These are phyloP conservation scores for Oreochromis tanganicae DNA, from an alignment of 2,113 vertebrate species.

Conservation along the genomic window DNA sequence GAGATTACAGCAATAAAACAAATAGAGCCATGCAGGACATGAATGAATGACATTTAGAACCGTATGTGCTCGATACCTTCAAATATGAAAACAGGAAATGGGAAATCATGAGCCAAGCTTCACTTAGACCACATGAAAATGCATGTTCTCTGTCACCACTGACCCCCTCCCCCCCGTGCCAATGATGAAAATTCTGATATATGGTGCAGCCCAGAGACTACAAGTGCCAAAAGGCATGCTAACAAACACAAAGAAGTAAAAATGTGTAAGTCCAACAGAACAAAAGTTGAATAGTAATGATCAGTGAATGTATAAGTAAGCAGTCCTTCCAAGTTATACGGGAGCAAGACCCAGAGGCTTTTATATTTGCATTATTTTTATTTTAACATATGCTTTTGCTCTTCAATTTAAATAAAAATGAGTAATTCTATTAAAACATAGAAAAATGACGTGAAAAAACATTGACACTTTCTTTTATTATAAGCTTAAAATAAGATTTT, in stretches of 20 bases:
- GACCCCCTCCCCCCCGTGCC: neutral
- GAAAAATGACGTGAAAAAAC: neutral
- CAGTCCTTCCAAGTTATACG: neutral
- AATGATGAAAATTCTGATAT: neutral
- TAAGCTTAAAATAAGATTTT: neutral
- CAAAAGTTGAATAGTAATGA: neutral
- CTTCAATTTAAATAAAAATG: neutral
- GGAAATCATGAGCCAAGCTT: neutral
- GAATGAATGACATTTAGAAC: neutral
- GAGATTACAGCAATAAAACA: neutral
- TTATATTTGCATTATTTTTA: neutral
- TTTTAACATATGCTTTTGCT: neutral
- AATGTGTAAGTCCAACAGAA: neutral
- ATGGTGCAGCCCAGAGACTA: neutral
- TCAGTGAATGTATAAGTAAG: neutral
- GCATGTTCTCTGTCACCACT: neutral
- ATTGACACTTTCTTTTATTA: neutral
- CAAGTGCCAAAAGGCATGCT: neutral
- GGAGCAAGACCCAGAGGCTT: neutral
- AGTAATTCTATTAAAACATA: neutral
- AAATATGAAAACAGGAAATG: neutral
- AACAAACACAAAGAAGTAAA: neutral
- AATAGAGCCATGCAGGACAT: fast-evolving
- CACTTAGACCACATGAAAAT: neutral
- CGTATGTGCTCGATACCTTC: neutral